Evolutionary conservation across 2,113 vertebrate species (phyloP).

Genomic region (Tretioscincus oriximinensis): DNA sequence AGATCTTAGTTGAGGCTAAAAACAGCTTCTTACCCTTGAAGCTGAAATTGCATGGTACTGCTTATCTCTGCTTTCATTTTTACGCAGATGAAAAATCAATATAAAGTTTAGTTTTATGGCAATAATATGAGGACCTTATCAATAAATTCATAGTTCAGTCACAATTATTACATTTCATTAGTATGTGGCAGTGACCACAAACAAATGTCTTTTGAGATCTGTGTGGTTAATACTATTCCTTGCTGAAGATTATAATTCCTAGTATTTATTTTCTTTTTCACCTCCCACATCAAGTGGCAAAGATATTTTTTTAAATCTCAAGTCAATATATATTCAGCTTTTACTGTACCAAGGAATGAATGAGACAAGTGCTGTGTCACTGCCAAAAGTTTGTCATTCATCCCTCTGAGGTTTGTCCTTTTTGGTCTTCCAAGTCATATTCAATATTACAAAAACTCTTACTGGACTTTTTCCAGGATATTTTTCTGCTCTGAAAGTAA

Average conservation of each 20-base stretch:
- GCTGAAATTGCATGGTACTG: background rate
- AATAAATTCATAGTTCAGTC: background rate
- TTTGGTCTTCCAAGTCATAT: slow-evolving; percentile 38
- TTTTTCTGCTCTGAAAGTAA: slow-evolving; percentile 27
- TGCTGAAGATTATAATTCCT: slow-evolving; percentile 17
- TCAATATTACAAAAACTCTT: slow-evolving; percentile 38
- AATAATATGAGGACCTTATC: background rate
- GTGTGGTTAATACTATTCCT: background rate
- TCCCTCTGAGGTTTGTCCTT: slow-evolving; percentile 9
- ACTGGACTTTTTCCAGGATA: slow-evolving; percentile 34
- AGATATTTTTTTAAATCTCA: slow-evolving; percentile 9
- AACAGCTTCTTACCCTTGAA: background rate
- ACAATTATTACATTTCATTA: background rate
- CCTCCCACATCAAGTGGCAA: background rate
- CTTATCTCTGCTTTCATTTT: background rate
- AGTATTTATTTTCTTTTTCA: background rate
- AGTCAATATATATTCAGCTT: background rate
- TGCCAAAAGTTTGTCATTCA: slow-evolving; percentile 31
- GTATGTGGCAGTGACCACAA: background rate
- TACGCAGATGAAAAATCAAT: background rate
- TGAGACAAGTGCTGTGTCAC: background rate
- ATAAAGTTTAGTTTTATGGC: background rate
- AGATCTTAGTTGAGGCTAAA: background rate
- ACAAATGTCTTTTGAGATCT: background rate
- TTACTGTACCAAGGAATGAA: background rate